Evolutionary conservation across 2,888 invertebrate genomes (phyloP).

Genomic region (Catocala sponsa): DNA sequence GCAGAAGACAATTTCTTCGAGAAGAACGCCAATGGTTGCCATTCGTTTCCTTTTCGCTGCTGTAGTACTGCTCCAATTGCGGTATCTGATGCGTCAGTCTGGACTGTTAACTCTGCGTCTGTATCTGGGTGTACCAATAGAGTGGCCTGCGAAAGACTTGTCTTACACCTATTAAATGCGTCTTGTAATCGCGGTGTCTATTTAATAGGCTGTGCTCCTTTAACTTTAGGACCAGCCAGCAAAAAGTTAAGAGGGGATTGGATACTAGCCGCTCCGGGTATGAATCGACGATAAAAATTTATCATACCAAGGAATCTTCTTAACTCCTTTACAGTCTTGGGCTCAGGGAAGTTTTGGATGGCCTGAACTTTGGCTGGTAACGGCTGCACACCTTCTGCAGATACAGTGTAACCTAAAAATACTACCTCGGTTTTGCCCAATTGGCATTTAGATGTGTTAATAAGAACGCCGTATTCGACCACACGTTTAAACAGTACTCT

Average conservation of each 20-base stretch:
- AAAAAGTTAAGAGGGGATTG: neutral
- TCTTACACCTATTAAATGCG: neutral
- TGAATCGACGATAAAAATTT: neutral
- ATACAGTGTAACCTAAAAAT: neutral
- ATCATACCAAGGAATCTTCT: neutral
- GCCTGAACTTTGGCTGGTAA: neutral
- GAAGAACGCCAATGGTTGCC: constrained; percentile 1
- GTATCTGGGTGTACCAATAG: constrained; percentile 8
- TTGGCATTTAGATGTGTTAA: neutral
- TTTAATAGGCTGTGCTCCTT: neutral
- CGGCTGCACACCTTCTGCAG: neutral
- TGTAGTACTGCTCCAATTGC: too few species aligned
- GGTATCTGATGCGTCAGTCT: constrained; percentile 1
- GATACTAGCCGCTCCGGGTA: neutral
- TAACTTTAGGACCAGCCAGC: neutral
- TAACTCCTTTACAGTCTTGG: neutral
- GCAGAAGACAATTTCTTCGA: neutral
- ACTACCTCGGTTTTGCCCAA: neutral
- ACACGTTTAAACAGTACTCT: neutral
- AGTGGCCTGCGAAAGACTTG: constrained; percentile 1
- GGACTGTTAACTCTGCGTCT: neutral
- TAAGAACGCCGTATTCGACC: neutral
- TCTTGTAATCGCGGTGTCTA: neutral
- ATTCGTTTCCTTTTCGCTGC: neutral
- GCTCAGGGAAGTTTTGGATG: neutral